Evolutionary conservation across 2,797 vertebrate genomes (phyloP).

Genomic region (Emys orbicularis): DNA sequence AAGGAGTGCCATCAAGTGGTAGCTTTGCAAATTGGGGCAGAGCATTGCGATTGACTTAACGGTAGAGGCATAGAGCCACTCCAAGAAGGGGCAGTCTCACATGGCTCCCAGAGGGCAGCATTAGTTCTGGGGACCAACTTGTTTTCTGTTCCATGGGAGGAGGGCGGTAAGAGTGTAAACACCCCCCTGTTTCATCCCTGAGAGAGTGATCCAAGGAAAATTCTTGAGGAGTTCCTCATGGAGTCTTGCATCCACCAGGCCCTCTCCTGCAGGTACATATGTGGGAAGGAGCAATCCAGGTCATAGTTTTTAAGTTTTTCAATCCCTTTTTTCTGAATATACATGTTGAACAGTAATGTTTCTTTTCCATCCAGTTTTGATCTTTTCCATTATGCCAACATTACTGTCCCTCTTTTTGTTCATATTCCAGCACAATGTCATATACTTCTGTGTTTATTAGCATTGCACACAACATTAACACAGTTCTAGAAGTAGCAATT

Average conservation of each 20-base stretch:
- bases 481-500: neutral
- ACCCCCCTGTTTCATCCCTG: neutral
- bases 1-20: neutral
- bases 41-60: neutral
- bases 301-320: neutral
- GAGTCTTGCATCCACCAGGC: fast-evolving
- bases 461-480: neutral
- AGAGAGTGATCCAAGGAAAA: neutral
- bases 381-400: neutral
- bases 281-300: neutral
- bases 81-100: neutral
- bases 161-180: neutral
- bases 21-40: neutral
- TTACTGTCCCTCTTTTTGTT: fast-evolving
- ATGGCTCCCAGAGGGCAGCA: fast-evolving
- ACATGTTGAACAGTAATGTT: fast-evolving
- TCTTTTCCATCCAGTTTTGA: neutral
- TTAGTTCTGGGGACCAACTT: neutral
- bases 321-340: neutral
- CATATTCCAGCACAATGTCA: neutral
- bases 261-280: fast-evolving
- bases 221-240: fast-evolving
- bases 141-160: neutral
- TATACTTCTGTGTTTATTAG: neutral
- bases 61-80: neutral